Evolutionary conservation across 2,113 vertebrate species (phyloP).

Genomic region (Vidua chalybeata): DNA sequence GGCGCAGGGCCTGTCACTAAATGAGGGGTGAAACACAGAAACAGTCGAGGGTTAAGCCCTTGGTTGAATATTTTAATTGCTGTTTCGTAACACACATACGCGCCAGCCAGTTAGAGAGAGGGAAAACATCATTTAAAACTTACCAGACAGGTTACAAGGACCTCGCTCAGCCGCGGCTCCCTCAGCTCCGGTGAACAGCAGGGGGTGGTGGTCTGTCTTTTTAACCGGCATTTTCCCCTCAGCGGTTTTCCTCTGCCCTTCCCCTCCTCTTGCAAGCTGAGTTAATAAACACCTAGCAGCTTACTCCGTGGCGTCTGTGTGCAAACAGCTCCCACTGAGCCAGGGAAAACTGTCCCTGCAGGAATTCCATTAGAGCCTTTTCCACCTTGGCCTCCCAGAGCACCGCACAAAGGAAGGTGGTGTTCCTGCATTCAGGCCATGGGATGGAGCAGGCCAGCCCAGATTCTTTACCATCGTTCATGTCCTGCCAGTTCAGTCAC

Average conservation of each 20-base stretch:
- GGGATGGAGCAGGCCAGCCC: neutral
- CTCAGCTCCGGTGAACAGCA: neutral
- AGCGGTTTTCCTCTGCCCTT: neutral
- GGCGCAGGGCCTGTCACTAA: neutral
- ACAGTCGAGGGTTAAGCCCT: conserved; percentile 27
- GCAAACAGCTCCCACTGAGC: conserved; percentile 50
- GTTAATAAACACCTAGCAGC: conserved; percentile 52
- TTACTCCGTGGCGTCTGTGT: conserved; percentile 7
- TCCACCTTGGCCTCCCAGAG: neutral
- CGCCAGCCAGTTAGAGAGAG: neutral
- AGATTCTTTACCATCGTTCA: neutral
- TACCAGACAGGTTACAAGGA: conserved; percentile 15
- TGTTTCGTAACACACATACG: conserved; percentile 36
- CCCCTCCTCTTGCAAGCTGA: neutral
- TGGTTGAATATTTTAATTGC: neutral
- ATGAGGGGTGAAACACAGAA: neutral
- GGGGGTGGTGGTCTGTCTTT: neutral
- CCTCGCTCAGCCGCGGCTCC: neutral
- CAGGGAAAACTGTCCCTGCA: neutral
- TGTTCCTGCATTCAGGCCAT: accelerated
- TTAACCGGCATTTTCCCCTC: neutral
- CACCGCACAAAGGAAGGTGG: neutral
- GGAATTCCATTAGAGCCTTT: neutral
- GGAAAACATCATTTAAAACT: conserved; percentile 50
- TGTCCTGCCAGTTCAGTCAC: neutral